Conservation (phyloP, 2,797 vertebrate genomes). For the Tenualosa ilisha region DNA sequence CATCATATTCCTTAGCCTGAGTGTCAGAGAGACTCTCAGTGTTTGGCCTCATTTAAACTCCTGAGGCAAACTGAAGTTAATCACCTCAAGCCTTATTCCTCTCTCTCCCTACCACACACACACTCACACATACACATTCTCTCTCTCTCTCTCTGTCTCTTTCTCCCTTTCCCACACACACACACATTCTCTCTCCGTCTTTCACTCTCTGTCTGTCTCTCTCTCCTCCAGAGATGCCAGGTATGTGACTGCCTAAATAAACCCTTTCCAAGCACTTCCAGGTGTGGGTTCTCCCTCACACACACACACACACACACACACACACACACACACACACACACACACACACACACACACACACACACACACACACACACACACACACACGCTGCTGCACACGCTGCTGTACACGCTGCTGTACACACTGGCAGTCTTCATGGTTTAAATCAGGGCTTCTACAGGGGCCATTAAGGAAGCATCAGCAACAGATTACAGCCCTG, state of each 20-base stretch:
- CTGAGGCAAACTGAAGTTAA: background rate
- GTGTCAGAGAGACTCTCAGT: background rate
- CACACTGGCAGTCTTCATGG: background rate
- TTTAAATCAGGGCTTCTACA: conserved; percentile 16
- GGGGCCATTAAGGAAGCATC: conserved; percentile 10
- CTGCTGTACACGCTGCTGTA: too few species aligned
- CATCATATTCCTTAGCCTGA: background rate
- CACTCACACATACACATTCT: too few species aligned
- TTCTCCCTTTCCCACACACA: background rate
- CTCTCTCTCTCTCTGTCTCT: background rate
- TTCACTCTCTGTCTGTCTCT: background rate
- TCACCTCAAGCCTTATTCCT: background rate
- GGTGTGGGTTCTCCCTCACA: conserved; percentile 30
- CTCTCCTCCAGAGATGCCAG: background rate
- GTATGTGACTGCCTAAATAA: conserved; percentile 34
- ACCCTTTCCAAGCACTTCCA: conserved; percentile 33
- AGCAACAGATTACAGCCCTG: conserved; percentile 18
- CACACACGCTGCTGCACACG: too few species aligned
- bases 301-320: too few species aligned
- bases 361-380: conserved; percentile 21
- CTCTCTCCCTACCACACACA: too few species aligned
- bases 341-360: conserved; percentile 8
- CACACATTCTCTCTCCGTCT: background rate
- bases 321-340: too few species aligned
- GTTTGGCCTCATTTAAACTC: background rate